Evolutionary conservation across 2,113 vertebrate genomes (phyloP).

Genomic region (Alectura lathami): DNA sequence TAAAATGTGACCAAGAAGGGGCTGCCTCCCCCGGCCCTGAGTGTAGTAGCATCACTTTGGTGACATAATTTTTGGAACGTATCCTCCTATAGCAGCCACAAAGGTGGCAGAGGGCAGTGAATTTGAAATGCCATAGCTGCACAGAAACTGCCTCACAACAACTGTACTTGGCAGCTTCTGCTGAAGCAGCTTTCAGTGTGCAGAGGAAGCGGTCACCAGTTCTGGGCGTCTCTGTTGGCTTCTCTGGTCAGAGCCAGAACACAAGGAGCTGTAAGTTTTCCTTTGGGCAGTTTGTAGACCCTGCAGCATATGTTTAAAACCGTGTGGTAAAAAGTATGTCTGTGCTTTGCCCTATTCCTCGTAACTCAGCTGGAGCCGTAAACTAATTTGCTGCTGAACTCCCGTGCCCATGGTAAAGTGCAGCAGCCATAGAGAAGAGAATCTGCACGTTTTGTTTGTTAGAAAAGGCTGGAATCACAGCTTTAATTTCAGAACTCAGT

Average conservation of each 20-base stretch:
- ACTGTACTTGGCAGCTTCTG: neutral
- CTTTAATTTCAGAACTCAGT: neutral
- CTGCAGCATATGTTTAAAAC: neutral
- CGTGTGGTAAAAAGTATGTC: neutral
- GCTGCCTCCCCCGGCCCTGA: fast-evolving
- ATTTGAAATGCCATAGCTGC: neutral
- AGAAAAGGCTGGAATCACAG: neutral
- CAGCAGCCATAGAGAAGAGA: neutral
- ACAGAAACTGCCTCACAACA: neutral
- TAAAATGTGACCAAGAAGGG: neutral
- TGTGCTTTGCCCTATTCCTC: neutral
- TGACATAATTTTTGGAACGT: neutral
- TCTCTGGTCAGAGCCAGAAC: neutral
- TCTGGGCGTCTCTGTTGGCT: fast-evolving
- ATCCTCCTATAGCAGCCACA: neutral
- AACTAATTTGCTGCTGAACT: neutral
- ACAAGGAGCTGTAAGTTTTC: neutral
- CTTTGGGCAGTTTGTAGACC: neutral
- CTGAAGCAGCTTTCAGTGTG: neutral
- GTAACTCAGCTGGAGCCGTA: neutral
- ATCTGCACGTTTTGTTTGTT: neutral
- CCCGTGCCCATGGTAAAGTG: neutral
- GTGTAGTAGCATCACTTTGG: neutral
- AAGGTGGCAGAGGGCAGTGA: neutral
- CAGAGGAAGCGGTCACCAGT: neutral